A percentile compares a stretch with the other conserved stretches of the same genome.
Conservation (phyloP, 2,113 vertebrate genomes). For the Illadopsis cleaveri region DNA sequence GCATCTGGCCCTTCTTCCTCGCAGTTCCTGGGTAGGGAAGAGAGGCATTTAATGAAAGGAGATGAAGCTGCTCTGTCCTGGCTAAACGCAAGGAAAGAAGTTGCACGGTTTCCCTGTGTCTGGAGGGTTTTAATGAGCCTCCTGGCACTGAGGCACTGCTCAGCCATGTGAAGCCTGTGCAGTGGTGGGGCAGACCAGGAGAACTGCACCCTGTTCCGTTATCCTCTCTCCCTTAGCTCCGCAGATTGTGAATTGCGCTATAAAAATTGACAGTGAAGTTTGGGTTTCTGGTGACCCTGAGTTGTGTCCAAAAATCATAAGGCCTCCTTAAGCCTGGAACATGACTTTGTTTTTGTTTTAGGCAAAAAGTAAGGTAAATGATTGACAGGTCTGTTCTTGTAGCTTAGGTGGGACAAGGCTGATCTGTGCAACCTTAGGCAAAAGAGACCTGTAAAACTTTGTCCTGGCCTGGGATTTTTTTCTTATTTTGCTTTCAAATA, state of each 20-base stretch:
- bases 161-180: accelerated
- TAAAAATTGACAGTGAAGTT: neutral
- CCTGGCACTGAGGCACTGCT: neutral
- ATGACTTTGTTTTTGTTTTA: too few species aligned
- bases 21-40: neutral
- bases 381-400: neutral
- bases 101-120: neutral
- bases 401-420: neutral
- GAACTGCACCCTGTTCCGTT: accelerated
- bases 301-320: neutral
- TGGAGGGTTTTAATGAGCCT: neutral
- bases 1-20: neutral
- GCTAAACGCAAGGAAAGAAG: neutral
- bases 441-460: neutral
- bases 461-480: neutral
- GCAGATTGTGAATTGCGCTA: neutral
- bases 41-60: neutral
- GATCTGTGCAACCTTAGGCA: neutral
- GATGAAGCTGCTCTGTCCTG: neutral
- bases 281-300: neutral
- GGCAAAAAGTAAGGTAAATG: neutral
- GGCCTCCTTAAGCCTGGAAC: neutral
- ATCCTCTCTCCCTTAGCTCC: neutral
- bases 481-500: neutral
- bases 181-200: neutral